Evolutionary conservation across 2,113 vertebrate species (phyloP).

Genomic region (Mobula birostris): DNA sequence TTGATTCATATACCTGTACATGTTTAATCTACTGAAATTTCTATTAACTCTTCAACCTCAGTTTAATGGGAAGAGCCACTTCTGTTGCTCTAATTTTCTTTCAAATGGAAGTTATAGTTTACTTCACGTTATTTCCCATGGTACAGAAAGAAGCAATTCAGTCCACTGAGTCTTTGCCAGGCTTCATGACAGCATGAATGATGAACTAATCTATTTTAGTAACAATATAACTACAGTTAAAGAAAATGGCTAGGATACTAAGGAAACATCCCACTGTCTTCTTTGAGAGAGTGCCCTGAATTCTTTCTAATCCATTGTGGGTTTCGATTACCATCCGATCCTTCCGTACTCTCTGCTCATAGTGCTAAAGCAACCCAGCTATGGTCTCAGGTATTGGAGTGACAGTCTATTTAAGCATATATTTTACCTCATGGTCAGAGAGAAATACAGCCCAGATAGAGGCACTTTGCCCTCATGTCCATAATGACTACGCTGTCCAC

Average conservation of each 20-base stretch:
- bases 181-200: neutral
- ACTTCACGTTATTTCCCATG: neutral
- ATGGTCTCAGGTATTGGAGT: neutral
- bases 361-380: neutral
- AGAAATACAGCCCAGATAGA: no score
- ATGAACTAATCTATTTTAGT: neutral
- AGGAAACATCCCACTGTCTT: neutral
- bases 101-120: neutral
- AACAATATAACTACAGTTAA: neutral
- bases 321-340: neutral
- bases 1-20: conserved; percentile 5
- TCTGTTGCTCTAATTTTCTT: neutral
- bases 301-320: neutral
- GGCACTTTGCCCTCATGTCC: no score
- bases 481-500: no score
- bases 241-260: neutral
- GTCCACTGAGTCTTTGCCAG: neutral
- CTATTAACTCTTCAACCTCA: neutral
- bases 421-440: neutral
- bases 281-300: neutral
- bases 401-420: neutral
- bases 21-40: neutral
- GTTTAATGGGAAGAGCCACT: neutral
- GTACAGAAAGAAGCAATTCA: no score
- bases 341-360: neutral